Evolutionary conservation across 2,888 invertebrate species (phyloP), one percentile per base, ranked within the genome.

Genomic region (Cheilosia grossa): DNA sequence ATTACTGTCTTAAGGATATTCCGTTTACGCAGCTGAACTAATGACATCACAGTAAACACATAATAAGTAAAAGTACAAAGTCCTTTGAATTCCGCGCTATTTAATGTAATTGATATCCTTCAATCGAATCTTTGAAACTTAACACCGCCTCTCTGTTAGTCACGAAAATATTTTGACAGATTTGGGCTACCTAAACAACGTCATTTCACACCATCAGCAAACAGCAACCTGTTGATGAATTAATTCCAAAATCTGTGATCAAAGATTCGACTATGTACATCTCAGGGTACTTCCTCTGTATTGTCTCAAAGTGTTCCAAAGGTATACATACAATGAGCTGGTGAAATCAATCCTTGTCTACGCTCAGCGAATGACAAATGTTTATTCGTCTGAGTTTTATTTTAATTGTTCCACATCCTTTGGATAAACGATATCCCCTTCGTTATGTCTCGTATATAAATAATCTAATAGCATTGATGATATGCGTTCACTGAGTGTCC

Each of bases 391-490:
- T 24, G 19, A 67, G 63, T 51, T 70, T 53, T 37, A 73, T 81
- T 70, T 80, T 75, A 80, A 85, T 79, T 80, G 79, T 80, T 85
- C 80, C 21, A 80, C 49, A 75, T 85, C 83, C 80, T 85, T 80
- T 70, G 42, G 70, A 59, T 80, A 80, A 74, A 66, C 54, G 70
- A 75, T 75, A 83, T 74, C 64, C 74, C 56, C 69, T 44, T 54
- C 17, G 59, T 54, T 30, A 13, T 40, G 1, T 27, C 37, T 24
- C 44, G 44, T n/a, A 40, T 15, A 64, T 19, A 58, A 74, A 56
- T 56, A 54, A 69, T 78, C 61, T 61, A 72, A 61, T 61, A 67
- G 70, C 74, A 70, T 74, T 66, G 79, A 74, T 63, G 69, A 79
- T 83, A 79, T 83, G 44, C 56, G 73, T 72, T 74, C 19, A 27